phyloP scores from a whole-genome alignment of 2,797 vertebrate species.

The Diplodus puntazzo region DNA sequence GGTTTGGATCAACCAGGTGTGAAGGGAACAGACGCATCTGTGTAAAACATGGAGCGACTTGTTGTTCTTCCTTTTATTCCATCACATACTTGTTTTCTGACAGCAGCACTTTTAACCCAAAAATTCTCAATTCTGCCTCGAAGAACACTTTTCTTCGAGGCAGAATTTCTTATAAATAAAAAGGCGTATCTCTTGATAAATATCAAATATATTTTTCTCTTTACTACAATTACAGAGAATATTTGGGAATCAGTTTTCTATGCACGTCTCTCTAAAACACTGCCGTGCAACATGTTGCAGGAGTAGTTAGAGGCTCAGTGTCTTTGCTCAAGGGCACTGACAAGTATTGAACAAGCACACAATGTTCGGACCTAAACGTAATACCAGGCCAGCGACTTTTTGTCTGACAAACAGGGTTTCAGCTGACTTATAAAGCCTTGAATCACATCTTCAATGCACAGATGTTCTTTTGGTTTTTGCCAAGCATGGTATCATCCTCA shows the following conservation, averaged over 20 bases:
- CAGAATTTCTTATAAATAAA: not conserved
- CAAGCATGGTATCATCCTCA: not conserved
- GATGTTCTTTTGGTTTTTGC: not conserved
- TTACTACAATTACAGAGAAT: not conserved
- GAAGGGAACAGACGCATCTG: not conserved
- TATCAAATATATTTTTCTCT: not conserved
- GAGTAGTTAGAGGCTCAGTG: not conserved
- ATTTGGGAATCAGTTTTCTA: not conserved
- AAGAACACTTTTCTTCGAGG: not conserved
- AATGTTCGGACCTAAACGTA: not conserved
- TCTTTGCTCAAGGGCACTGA: not conserved
- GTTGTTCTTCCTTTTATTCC: not conserved
- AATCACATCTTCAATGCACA: not conserved
- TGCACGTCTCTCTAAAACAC: not conserved
- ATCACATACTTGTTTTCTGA: not conserved
- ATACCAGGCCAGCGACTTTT: not conserved
- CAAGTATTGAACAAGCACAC: not conserved
- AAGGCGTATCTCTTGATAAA: conserved; percentile 1
- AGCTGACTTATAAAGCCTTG: not conserved
- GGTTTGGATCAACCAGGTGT: not conserved
- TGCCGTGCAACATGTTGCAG: not conserved
- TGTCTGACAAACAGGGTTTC: not conserved
- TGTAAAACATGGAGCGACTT: not conserved
- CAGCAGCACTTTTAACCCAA: not conserved
- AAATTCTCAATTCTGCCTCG: conserved; percentile 1